These are phyloP conservation scores for Drosophila busckii DNA, from an alignment of 1,140 invertebrate species.

Conservation along the genomic window DNA sequence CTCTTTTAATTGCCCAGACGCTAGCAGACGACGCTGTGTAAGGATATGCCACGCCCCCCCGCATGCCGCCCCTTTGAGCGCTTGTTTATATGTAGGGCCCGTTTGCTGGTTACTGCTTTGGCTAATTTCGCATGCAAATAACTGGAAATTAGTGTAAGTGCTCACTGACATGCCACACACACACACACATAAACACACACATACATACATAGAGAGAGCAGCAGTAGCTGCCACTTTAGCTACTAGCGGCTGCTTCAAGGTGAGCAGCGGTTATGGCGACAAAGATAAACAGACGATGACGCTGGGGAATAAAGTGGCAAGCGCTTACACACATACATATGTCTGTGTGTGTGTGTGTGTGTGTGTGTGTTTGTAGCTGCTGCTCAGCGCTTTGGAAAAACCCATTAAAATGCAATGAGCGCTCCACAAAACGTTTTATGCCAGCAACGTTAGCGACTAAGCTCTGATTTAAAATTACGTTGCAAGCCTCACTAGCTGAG, in stretches of 20 bases:
- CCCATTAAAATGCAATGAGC: conserved; percentile 66
- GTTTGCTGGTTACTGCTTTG: conserved; percentile 26
- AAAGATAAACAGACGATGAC: conserved; percentile 61
- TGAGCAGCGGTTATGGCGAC: conserved; percentile 25
- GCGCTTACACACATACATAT: conserved; percentile 30
- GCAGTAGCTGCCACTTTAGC: not conserved
- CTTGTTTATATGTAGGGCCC: conserved; percentile 3
- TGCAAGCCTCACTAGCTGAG: no score
- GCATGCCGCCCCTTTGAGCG: no score
- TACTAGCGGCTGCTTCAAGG: conserved; percentile 9
- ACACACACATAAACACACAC: conserved; percentile 1
- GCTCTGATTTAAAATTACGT: conserved; percentile 31
- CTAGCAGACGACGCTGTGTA: conserved; percentile 11
- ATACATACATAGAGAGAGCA: not conserved
- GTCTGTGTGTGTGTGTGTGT: conserved; percentile 2
- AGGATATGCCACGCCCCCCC: conserved; percentile 3
- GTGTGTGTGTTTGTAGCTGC: conserved; percentile 13
- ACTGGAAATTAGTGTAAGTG: conserved; percentile 75
- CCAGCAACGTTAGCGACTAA: conserved; percentile 25
- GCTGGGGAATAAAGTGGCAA: conserved; percentile 65
- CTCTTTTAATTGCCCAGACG: conserved; percentile 39
- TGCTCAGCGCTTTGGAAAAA: conserved; percentile 32
- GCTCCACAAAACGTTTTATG: conserved; percentile 46
- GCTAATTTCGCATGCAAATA: conserved; percentile 75
- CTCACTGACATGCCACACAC: conserved; percentile 68